A percentile compares a stretch with the other conserved stretches of the same genome.
Evolutionary conservation across 2,797 vertebrate genomes (phyloP).

Genomic region (Thaleichthys pacificus): DNA sequence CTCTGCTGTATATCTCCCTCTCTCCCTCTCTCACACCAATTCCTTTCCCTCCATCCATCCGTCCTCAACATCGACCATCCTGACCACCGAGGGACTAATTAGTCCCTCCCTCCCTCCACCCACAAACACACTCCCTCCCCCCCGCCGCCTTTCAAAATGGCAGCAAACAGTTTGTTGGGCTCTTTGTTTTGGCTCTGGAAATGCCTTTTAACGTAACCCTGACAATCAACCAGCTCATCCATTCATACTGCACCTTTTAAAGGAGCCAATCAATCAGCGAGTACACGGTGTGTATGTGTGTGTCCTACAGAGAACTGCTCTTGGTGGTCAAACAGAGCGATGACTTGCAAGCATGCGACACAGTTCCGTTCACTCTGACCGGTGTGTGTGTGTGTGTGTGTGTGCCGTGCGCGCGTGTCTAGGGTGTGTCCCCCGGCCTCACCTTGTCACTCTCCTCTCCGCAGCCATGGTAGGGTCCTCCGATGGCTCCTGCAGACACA

Average conservation of each 20-base stretch:
- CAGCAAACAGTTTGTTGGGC: too few species aligned
- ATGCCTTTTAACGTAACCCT: too few species aligned
- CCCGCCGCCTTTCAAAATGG: not conserved
- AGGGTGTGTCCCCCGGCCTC: slow-evolving; percentile 52
- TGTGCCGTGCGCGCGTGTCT: not conserved
- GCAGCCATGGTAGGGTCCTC: slow-evolving; percentile 84
- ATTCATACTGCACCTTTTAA: not conserved
- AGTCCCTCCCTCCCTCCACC: slow-evolving; percentile 18
- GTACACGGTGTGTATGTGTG: not conserved
- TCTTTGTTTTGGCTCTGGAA: too few species aligned
- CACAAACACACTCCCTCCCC: not conserved
- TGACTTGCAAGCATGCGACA: slow-evolving; percentile 9
- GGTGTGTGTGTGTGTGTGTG: slow-evolving; percentile 4
- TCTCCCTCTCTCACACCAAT: not conserved
- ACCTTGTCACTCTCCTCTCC: slow-evolving; percentile 95
- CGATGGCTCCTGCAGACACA: slow-evolving; percentile 83
- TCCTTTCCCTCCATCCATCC: not conserved
- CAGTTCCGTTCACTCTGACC: not conserved
- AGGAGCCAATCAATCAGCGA: not conserved
- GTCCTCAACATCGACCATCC: slow-evolving; percentile 21
- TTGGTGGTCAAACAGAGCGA: not conserved
- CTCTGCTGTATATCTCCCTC: not conserved
- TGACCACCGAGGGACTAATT: slow-evolving; percentile 20
- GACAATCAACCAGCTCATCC: too few species aligned
- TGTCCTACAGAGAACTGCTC: slow-evolving; percentile 6